These are phyloP conservation scores for Balanococcus diminutus DNA, from an alignment of 2,888 invertebrate genomes.

Conservation along the genomic window DNA sequence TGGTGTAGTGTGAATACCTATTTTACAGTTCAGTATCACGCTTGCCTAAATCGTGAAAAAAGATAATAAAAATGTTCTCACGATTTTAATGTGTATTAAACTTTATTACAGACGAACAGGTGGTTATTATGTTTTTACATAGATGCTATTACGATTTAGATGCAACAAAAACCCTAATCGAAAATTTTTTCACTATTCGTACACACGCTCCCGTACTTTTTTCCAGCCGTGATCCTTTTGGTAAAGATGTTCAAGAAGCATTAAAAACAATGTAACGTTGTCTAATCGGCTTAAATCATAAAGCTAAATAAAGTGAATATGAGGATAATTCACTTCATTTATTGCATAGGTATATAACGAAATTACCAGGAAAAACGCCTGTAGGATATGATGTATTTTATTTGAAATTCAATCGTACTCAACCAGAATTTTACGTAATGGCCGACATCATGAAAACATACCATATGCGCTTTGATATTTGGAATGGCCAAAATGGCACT, in stretches of 20 bases:
- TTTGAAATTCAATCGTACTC: slow-evolving; percentile 41
- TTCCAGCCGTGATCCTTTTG: slow-evolving; percentile 54
- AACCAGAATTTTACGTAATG: slow-evolving; percentile 55
- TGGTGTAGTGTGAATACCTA: too few relatives aligned
- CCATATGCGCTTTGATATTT: slow-evolving; percentile 56
- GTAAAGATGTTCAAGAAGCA: slow-evolving; percentile 50
- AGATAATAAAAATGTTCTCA: too few relatives aligned
- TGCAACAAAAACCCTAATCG: slow-evolving; percentile 56
- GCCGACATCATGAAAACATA: slow-evolving; percentile 56
- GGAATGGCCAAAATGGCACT: slow-evolving; percentile 55
- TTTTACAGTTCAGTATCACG: too few relatives aligned
- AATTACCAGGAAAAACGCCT: slow-evolving; percentile 51
- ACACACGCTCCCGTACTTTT: slow-evolving; percentile 56
- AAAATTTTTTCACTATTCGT: slow-evolving; percentile 57
- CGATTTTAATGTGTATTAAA: too few relatives aligned
- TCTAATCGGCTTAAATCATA: background rate
- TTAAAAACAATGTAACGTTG: slow-evolving; percentile 54
- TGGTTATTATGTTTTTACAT: slow-evolving; percentile 56
- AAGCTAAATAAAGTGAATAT: too few relatives aligned
- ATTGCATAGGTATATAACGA: slow-evolving; percentile 15
- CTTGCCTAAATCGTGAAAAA: too few relatives aligned
- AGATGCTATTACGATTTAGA: slow-evolving; percentile 57
- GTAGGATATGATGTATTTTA: slow-evolving; percentile 56
- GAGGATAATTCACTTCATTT: background rate
- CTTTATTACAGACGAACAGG: slow-evolving; percentile 55